Evolutionary conservation across 2,113 vertebrate species (phyloP).

Genomic region (Amia ocellicauda): DNA sequence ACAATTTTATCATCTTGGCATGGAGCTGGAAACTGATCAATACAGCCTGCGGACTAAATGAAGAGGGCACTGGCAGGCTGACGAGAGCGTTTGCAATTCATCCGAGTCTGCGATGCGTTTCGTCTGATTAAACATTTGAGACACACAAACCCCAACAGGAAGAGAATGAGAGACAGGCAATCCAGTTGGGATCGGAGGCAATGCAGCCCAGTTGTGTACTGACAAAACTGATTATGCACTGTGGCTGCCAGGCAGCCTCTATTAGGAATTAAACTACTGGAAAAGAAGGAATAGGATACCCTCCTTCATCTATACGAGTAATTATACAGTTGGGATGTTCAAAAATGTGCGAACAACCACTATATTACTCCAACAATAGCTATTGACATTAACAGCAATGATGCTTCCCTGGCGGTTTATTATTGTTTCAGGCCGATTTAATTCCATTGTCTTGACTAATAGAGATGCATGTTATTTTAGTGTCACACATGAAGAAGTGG

Average conservation of each 20-base stretch:
- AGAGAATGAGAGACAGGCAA: not conserved
- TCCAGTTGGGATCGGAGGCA: not conserved
- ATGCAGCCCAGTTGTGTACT: not conserved
- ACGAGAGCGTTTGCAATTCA: slow-evolving; percentile 3
- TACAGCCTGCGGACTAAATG: slow-evolving; percentile 9
- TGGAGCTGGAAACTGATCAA: not conserved
- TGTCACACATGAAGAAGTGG: no score
- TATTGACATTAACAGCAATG: no score
- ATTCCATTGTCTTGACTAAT: no score
- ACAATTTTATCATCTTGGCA: no score
- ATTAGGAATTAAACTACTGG: not conserved
- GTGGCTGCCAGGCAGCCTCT: not conserved
- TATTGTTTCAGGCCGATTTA: no score
- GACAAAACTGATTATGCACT: slow-evolving; percentile 8
- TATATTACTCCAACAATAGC: not conserved
- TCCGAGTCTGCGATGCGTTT: not conserved
- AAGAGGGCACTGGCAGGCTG: slow-evolving; percentile 6
- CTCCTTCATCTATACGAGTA: slow-evolving; percentile 1
- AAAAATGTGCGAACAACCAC: not conserved
- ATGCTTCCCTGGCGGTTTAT: no score
- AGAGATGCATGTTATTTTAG: no score
- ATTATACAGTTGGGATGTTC: slow-evolving; percentile 7
- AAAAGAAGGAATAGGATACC: not conserved
- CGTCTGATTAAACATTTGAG: slow-evolving; percentile 16
- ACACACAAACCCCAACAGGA: slow-evolving; percentile 1